A percentile compares a stretch with the other conserved stretches of the same genome.
phyloP scores from a whole-genome alignment of 2,797 vertebrate genomes.

The Eulemur albifrons region DNA sequence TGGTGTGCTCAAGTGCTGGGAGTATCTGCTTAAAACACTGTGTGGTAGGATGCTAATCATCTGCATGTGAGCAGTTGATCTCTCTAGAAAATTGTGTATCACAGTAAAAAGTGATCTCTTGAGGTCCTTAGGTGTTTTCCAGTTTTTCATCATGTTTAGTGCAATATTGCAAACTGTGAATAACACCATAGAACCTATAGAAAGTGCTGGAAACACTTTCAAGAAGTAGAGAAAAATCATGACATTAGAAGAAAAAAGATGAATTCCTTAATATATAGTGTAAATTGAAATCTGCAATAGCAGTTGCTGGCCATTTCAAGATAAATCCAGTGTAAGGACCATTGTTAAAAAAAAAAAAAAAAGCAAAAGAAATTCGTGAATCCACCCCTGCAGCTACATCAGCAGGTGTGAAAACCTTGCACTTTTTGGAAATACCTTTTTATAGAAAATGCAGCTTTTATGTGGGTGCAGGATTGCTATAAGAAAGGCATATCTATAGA shows the following conservation, averaged over 20 bases:
- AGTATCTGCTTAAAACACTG: neutral
- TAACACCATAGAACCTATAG: neutral
- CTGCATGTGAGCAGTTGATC: too few species aligned
- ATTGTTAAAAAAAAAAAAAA: neutral
- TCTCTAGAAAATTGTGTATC: neutral
- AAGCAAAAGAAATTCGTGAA: neutral
- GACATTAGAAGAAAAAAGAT: neutral
- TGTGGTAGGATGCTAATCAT: too few species aligned
- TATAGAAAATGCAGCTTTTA: neutral
- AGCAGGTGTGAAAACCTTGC: neutral
- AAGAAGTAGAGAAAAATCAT: neutral
- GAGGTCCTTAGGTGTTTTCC: neutral
- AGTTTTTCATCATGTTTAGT: neutral
- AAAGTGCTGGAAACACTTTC: neutral
- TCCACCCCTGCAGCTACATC: neutral
- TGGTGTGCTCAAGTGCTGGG: neutral
- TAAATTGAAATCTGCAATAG: neutral
- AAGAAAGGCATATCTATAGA: neutral
- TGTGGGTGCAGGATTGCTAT: neutral
- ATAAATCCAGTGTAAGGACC: neutral
- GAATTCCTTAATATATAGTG: neutral
- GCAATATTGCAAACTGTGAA: neutral
- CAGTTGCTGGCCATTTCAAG: neutral
- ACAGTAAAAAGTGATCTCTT: neutral
- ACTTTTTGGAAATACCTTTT: neutral